phyloP scores from a whole-genome alignment of 2,797 vertebrate genomes.

The Gallinago nigripennis region DNA sequence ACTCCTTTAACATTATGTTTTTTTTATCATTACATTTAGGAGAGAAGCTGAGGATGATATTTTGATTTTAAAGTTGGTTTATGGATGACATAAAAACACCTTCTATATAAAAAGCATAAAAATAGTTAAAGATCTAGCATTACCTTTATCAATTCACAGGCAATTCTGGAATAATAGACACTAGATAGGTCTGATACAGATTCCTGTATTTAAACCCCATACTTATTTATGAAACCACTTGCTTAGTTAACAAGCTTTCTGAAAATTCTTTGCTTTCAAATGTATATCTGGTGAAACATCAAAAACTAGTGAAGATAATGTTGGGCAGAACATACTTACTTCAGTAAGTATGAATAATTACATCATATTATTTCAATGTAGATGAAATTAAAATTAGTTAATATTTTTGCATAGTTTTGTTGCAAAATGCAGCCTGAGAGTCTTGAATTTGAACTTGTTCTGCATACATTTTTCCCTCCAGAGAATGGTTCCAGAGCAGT shows the following conservation, averaged over 20 bases:
- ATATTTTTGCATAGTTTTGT: not conserved
- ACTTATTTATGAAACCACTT: not conserved
- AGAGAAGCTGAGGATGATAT: not conserved
- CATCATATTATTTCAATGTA: not conserved
- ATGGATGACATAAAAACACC: not conserved
- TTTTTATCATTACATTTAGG: not conserved
- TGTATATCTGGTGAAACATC: not conserved
- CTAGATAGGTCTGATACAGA: not conserved
- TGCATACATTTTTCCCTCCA: not conserved
- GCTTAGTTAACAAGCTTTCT: not conserved
- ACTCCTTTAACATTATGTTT: not conserved
- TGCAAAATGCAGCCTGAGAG: not conserved
- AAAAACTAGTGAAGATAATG: not conserved
- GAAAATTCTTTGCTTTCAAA: not conserved
- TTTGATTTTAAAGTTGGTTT: not conserved
- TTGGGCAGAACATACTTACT: not conserved
- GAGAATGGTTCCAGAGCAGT: not conserved
- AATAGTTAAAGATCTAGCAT: not conserved
- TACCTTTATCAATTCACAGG: not conserved
- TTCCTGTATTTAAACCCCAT: not conserved
- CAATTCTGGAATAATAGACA: not conserved
- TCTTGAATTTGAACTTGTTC: not conserved
- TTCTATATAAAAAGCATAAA: not conserved
- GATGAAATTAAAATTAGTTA: not conserved
- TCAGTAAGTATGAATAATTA: not conserved